These are phyloP conservation scores for Macaria liturata DNA, from an alignment of 2,888 invertebrate genomes.

Conservation along the genomic window DNA sequence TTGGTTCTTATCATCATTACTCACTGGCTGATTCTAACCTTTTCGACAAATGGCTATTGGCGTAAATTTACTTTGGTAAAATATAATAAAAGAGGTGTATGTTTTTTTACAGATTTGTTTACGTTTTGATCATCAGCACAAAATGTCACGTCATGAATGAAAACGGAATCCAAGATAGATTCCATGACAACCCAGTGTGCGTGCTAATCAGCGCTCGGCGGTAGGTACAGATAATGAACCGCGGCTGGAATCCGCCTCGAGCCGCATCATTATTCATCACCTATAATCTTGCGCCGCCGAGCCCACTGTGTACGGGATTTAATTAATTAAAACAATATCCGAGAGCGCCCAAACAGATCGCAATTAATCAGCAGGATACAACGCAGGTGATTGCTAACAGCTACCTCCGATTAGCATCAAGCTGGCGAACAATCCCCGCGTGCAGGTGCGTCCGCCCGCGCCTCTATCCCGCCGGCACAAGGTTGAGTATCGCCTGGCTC, in stretches of 20 bases:
- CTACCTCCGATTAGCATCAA: constrained; percentile 68
- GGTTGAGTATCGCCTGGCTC: constrained; percentile 10
- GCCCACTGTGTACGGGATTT: constrained; percentile 25
- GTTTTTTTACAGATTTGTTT: no score
- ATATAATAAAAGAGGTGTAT: no score
- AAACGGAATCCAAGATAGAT: no score
- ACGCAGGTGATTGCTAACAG: constrained; percentile 75
- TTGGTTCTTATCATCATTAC: no score
- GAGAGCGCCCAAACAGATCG: constrained; percentile 52
- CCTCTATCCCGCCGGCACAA: constrained; percentile 12
- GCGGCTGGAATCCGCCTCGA: constrained; percentile 5
- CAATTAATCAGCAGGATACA: constrained; percentile 75
- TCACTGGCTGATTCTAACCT: no score
- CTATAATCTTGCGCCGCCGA: constrained; percentile 20
- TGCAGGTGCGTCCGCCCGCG: constrained; percentile 16
- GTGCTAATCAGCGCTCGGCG: no score
- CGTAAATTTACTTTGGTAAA: no score
- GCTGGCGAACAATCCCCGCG: constrained; percentile 38
- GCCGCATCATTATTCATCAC: constrained; percentile 27
- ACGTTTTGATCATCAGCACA: no score
- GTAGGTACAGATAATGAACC: constrained; percentile 12
- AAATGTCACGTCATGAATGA: no score
- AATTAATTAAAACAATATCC: constrained; percentile 60
- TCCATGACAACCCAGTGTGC: no score
- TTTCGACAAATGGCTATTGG: no score